Base-by-base conservation (phyloP, 2,113 vertebrate genomes). In the Callionymus lyra region DNA sequence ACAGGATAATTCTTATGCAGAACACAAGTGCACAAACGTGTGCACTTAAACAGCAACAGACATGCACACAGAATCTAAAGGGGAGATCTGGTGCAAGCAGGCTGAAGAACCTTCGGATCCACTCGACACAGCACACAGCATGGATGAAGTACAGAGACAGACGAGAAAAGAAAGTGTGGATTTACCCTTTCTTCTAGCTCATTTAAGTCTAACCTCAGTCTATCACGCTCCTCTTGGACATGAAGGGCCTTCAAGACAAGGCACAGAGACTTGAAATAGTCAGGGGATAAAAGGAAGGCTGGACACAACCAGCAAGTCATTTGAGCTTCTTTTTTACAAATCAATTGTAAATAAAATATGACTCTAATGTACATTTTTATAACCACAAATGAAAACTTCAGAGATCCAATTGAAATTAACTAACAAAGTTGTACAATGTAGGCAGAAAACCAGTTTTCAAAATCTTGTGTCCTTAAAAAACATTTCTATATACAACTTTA, bases 111-210 rank as follows among this genome's bases (percentile, higher is more conserved):
- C 42, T 59, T 65, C 63, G 69, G 70, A 58, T 68, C 71, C 70
- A 63, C 60, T 51, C 48, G 61, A 76, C 69, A 79, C 60, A 48
- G 44, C 66, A 83, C 63, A 82, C 74, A 71, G 18, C 47, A 79
- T 61, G 52, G 38, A 70, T 53, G 55, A 44, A 58, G 53, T 56
- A 56, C 55, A 53, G 10, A 57, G 38, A 64, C 38, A 56, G 40
- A 65, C 57, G 21, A 65, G 39, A 71, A 66, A 68, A 79, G 40
- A 74, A 83, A 82, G 65, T 64, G 57, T 73, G 72, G 56, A 87
- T 83, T 89, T 88, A 89, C 87, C 87, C 87, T 88, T 82, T 89
- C 87, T 68, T 89, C 87, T 85, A 89, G 86, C 80, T 89, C 87
- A 89, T 81, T 80, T 77, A 71, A 88, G 53, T 86, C 86, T 87